Conservation (phyloP, 2,113 vertebrate species). For the Microtus ochrogaster region DNA sequence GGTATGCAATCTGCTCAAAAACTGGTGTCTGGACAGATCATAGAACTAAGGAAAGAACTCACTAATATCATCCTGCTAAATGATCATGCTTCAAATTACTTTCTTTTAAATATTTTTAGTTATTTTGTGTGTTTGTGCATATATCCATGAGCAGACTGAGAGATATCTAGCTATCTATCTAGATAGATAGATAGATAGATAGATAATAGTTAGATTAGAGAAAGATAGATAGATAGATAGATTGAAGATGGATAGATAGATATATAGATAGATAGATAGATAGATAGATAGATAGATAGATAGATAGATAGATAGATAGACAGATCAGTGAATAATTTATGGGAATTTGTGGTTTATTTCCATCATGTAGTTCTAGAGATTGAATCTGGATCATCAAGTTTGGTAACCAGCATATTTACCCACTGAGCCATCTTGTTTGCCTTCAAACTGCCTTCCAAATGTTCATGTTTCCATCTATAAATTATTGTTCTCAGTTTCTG, state of each 20-base stretch:
- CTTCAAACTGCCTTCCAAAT: not conserved
- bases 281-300: no score
- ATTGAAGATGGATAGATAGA: no score
- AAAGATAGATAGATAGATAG: no score
- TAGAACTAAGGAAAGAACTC: not conserved
- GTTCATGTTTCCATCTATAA: not conserved
- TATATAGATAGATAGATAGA: no score
- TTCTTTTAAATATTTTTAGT: not conserved
- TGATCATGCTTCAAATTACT: not conserved
- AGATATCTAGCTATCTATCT: no score
- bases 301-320: not conserved
- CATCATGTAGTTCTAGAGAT: not conserved
- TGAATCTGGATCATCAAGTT: not conserved
- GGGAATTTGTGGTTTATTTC: not conserved
- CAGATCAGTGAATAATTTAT: not conserved
- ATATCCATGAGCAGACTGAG: not conserved
- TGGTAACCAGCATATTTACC: not conserved
- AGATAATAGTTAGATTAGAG: no score
- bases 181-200: no score
- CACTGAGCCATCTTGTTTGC: not conserved
- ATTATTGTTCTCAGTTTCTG: not conserved
- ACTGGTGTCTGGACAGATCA: not conserved
- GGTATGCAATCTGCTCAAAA: not conserved
- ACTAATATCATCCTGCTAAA: not conserved
- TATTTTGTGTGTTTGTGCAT: not conserved